A percentile compares a stretch with the other conserved stretches of the same genome.
These are phyloP conservation scores for Stenolophus ochropezus DNA, from an alignment of 2,888 invertebrate species.

Conservation along the genomic window DNA sequence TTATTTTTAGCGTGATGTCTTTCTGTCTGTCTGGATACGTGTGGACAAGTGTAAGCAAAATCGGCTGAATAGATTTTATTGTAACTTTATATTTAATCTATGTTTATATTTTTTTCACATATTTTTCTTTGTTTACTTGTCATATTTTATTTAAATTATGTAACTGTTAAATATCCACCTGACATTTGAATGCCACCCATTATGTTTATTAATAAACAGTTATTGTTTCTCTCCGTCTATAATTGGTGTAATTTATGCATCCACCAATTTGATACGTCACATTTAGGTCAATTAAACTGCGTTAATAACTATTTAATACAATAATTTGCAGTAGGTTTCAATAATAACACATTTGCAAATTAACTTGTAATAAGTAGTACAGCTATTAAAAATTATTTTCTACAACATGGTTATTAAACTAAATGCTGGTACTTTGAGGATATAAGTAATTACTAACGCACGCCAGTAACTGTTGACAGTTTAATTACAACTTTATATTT, in stretches of 20 bases:
- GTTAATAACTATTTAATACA: constrained; percentile 20
- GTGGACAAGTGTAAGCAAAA: too few relatives aligned
- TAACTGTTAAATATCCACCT: too few relatives aligned
- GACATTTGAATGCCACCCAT: not conserved
- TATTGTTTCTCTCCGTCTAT: not conserved
- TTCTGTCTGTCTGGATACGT: too few relatives aligned
- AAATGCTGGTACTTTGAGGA: not conserved
- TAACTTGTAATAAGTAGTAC: constrained; percentile 8
- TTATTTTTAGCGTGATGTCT: too few relatives aligned
- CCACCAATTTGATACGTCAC: constrained; percentile 12
- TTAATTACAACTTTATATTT: constrained; percentile 8
- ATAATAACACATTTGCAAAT: constrained; percentile 12
- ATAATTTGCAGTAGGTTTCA: constrained; percentile 8
- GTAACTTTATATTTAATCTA: too few relatives aligned
- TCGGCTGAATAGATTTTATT: too few relatives aligned
- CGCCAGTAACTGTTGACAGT: not conserved
- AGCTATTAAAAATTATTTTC: constrained; percentile 15
- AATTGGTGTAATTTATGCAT: constrained; percentile 10
- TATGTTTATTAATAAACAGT: not conserved
- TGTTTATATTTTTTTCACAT: too few relatives aligned
- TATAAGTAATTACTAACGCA: constrained; percentile 19
- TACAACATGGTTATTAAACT: constrained; percentile 24
- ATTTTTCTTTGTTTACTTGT: too few relatives aligned
- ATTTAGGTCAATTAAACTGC: constrained; percentile 17
- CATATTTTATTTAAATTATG: too few relatives aligned